Evolutionary conservation across 2,113 vertebrate genomes (phyloP).

Genomic region (Rhizomys pruinosus): DNA sequence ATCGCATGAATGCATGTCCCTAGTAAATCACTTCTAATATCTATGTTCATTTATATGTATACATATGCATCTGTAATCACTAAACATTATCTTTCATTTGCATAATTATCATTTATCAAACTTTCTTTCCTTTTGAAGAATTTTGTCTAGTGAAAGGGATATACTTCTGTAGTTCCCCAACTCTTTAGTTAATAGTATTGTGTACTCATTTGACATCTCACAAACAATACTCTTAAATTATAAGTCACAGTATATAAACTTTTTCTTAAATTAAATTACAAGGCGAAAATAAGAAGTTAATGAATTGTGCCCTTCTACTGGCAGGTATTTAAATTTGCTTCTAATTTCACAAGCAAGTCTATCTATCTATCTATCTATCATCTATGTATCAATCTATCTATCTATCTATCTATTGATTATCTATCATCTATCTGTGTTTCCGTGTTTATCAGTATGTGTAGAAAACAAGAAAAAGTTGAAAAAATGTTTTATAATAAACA

Average conservation of each 20-base stretch:
- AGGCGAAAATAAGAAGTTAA: background rate
- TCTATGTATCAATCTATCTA: too few relatives aligned
- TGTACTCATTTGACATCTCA: background rate
- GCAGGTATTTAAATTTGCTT: background rate
- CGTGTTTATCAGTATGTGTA: background rate
- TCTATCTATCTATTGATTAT: too few relatives aligned
- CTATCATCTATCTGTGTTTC: background rate
- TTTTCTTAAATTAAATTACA: background rate
- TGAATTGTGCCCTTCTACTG: background rate
- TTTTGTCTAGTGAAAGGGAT: background rate
- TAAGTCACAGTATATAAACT: background rate
- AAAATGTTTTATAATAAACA: background rate
- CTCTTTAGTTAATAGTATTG: background rate
- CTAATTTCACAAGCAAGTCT: slow-evolving; percentile 23
- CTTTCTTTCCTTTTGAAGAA: background rate
- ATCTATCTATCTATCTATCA: too few relatives aligned
- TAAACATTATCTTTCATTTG: background rate
- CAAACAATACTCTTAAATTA: background rate
- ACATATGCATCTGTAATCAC: background rate
- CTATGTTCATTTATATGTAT: background rate
- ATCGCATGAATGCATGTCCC: background rate
- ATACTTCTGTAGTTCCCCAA: slow-evolving; percentile 18
- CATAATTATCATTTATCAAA: background rate
- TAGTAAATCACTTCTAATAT: background rate
- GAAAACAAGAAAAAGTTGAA: too few relatives aligned